Conservation (phyloP, 2,888 invertebrate genomes). For the Sylvicola fuscatus region DNA sequence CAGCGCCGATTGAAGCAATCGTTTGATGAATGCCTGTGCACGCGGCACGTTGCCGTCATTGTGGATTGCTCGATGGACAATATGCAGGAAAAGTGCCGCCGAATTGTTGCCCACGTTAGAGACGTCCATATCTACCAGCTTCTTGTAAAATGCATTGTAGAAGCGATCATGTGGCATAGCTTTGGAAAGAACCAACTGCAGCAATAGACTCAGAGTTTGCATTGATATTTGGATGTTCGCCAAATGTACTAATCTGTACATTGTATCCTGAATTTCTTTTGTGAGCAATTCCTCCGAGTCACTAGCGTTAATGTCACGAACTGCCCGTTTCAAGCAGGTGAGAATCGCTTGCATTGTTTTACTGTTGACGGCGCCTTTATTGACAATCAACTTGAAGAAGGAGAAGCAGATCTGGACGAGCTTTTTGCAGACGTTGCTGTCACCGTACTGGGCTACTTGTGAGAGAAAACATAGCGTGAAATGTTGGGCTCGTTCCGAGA, state of each 20-base stretch:
- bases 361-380: constrained; percentile 57
- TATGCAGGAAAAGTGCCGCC: constrained; percentile 63
- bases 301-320: constrained; percentile 17
- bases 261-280: constrained; percentile 33
- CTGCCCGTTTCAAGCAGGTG: constrained; percentile 61
- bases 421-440: constrained; percentile 61
- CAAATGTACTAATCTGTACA: constrained; percentile 64
- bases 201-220: constrained; percentile 24
- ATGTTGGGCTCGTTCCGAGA: constrained; percentile 70
- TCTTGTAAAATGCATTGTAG: constrained; percentile 76
- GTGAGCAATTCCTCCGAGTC: constrained; percentile 17
- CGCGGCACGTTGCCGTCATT: constrained; percentile 52
- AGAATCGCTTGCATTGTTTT: constrained; percentile 68
- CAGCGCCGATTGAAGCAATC: constrained; percentile 47
- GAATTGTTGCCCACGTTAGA: constrained; percentile 30
- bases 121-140: constrained; percentile 57
- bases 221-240: constrained; percentile 49
- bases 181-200: constrained; percentile 18
- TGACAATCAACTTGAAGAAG: constrained; percentile 83
- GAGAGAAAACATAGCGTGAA: constrained; percentile 84
- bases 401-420: constrained; percentile 85
- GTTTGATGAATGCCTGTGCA: constrained; percentile 67
- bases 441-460: constrained; percentile 51
- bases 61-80: constrained; percentile 68
- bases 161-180: constrained; percentile 29